Evolutionary conservation across 1,140 invertebrate genomes (phyloP), one percentile per base, ranked within the genome.

Genomic region (Caligus rogercresseyi): DNA sequence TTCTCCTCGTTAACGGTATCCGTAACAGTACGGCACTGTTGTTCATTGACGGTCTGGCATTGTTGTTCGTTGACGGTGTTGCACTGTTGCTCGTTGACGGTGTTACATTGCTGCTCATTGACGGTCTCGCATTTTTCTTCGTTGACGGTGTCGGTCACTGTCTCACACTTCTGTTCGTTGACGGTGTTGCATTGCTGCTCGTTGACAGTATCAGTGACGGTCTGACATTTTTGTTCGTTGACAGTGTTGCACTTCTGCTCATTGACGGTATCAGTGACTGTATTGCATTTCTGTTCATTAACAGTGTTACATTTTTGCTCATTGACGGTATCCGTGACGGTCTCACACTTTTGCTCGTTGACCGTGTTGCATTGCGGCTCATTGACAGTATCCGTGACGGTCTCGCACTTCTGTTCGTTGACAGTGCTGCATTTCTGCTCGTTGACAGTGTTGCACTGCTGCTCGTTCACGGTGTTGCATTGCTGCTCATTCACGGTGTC

Each of bases 381-480:
- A 16, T 61, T 25, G 26, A 61, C 58, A 61, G 24, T n/a, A n/a
- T n/a, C n/a, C n/a, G n/a, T n/a, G n/a, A n/a, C n/a, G n/a, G n/a
- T n/a, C n/a, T n/a, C n/a, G n/a, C n/a, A n/a, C n/a, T n/a, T n/a
- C n/a, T n/a, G n/a, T n/a, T n/a, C n/a, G n/a, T n/a, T n/a, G n/a
- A n/a, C n/a, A n/a, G n/a, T n/a, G n/a, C n/a, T n/a, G n/a, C n/a
- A n/a, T n/a, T n/a, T n/a, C n/a, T n/a, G n/a, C n/a, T n/a, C n/a
- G n/a, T n/a, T n/a, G n/a, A n/a, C n/a, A n/a, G n/a, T n/a, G n/a
- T n/a, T n/a, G 26, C 58, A 61, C 26, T 61, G 58, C 25, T 61
- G 58, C 51, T 62, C 51, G 16, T 60, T 57, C 16, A 62, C 61
- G 20, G 31, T 62, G 3, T 60, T 59, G 51, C 61, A 62, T n/a